These are phyloP conservation scores for Anoncus sp. DNA, from an alignment of 2,888 invertebrate genomes.

Conservation along the genomic window DNA sequence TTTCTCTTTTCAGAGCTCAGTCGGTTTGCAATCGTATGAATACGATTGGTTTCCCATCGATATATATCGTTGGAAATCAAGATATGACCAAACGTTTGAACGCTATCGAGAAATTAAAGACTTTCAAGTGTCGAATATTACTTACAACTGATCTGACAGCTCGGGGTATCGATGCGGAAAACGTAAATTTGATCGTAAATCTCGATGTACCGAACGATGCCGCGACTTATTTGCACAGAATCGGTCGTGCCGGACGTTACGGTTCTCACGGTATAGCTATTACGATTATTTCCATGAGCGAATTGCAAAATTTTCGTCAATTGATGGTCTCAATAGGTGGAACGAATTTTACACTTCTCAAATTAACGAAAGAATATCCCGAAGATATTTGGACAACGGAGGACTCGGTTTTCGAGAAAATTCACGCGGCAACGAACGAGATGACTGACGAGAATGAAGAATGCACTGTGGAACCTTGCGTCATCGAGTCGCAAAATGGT, in stretches of 20 bases:
- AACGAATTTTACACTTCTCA: constrained; percentile 83
- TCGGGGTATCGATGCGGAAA: constrained; percentile 97
- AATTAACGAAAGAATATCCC: constrained; percentile 81
- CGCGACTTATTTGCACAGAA: constrained; percentile 96
- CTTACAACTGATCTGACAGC: constrained; percentile 96
- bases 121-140: constrained; percentile 92
- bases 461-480: constrained; percentile 36
- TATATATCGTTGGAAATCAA: constrained; percentile 91
- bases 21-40: constrained; percentile 90
- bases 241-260: constrained; percentile 97
- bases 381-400: constrained; percentile 76
- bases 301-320: constrained; percentile 85
- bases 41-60: constrained; percentile 90
- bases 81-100: constrained; percentile 91
- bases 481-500: constrained; percentile 35
- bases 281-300: constrained; percentile 89
- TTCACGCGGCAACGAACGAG: constrained; percentile 33
- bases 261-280: constrained; percentile 94
- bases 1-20: constrained; percentile 88
- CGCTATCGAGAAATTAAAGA: constrained; percentile 91
- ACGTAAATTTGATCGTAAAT: constrained; percentile 97
- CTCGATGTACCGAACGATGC: constrained; percentile 93
- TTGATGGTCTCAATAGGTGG: constrained; percentile 86
- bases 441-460: constrained; percentile 46
- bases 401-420: constrained; percentile 72